phyloP scores from a whole-genome alignment of 1,140 invertebrate genomes.

The Lineus longissimus region DNA sequence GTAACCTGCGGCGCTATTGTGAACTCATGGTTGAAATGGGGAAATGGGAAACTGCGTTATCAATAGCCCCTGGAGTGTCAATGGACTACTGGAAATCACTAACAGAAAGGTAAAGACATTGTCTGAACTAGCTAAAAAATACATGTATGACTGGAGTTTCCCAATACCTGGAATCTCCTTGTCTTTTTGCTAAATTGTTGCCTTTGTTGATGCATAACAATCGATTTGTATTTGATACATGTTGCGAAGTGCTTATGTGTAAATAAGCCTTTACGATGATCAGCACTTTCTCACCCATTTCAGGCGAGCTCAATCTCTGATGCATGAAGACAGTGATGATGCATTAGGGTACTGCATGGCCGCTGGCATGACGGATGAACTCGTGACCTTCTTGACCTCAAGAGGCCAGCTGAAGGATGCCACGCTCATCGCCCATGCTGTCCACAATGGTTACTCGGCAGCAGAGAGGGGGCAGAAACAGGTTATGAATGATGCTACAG shows the following conservation, averaged over 20 bases:
- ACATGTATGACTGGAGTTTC: too few species aligned
- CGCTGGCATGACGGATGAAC: conserved; percentile 34
- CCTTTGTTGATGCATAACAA: too few species aligned
- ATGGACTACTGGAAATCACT: conserved; percentile 54
- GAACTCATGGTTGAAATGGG: conserved; percentile 54
- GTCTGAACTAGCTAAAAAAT: too few species aligned
- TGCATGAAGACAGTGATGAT: conserved; percentile 43
- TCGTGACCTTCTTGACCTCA: conserved; percentile 42
- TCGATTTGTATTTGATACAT: too few species aligned
- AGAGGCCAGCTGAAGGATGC: conserved; percentile 43
- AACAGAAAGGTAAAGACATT: conserved; percentile 41
- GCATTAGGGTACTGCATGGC: conserved; percentile 45
- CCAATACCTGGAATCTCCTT: too few species aligned
- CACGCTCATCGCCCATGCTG: conserved; percentile 37
- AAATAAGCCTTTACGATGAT: too few species aligned
- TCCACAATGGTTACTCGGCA: conserved; percentile 29
- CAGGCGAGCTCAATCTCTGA: conserved; percentile 46
- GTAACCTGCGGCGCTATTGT: conserved; percentile 56
- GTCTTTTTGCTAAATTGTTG: too few species aligned
- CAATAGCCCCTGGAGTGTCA: conserved; percentile 56
- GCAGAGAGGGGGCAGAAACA: background rate
- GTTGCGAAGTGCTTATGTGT: too few species aligned
- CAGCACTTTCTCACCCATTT: conserved; percentile 10
- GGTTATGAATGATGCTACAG: background rate
- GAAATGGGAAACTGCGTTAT: conserved; percentile 56